phyloP scores from a whole-genome alignment of 2,113 vertebrate genomes.

The Nerophis ophidion region DNA sequence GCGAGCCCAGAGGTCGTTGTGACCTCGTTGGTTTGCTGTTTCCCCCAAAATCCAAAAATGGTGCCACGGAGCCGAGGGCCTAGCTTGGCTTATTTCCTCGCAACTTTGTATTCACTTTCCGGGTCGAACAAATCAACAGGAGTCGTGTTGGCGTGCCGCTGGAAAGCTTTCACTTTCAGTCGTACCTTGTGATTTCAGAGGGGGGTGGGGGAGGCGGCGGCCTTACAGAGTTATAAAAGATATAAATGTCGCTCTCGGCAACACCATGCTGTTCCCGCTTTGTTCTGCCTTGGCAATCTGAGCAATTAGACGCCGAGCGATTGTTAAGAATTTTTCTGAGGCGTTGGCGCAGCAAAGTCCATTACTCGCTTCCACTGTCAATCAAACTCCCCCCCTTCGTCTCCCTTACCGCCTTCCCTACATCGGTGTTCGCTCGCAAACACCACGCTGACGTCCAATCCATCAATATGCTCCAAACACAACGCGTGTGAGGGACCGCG shows the following conservation, averaged over 20 bases:
- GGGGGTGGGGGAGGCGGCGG: background rate
- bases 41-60: background rate
- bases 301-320: constrained; percentile 54
- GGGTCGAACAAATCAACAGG: background rate
- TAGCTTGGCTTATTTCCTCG: no score
- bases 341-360: constrained; percentile 25
- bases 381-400: no score
- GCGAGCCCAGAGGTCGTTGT: constrained; percentile 11
- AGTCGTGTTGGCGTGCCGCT: background rate
- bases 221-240: constrained; percentile 2
- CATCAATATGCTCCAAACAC: constrained; percentile 47
- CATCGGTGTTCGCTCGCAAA: constrained; percentile 24
- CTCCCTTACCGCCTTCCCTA: background rate
- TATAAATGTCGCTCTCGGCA: constrained; percentile 56
- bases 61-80: background rate
- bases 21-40: constrained; percentile 1
- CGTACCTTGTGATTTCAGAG: background rate
- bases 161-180: no score
- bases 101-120: background rate
- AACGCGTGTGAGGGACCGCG: constrained; percentile 30
- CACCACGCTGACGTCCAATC: constrained; percentile 38
- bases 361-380: constrained; percentile 21
- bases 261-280: constrained; percentile 53
- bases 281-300: constrained; percentile 44
- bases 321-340: constrained; percentile 50